These are phyloP conservation scores for Sycophila texana DNA, from an alignment of 2,888 invertebrate species.

Conservation along the genomic window DNA sequence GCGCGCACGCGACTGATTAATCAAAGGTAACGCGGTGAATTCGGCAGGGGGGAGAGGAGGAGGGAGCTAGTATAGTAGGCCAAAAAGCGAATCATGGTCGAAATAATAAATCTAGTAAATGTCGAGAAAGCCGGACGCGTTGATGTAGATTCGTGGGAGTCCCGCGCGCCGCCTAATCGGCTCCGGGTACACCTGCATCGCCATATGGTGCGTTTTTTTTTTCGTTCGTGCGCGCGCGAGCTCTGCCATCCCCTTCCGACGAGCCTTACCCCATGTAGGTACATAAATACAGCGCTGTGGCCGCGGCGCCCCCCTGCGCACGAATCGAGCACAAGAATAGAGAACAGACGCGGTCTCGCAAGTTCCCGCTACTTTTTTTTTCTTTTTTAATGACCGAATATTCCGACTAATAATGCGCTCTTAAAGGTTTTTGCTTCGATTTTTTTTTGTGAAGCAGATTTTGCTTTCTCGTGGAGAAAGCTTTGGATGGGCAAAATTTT, in stretches of 20 bases:
- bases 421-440: no score
- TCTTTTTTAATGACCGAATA: neutral
- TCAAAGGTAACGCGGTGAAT: neutral
- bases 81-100: conserved; percentile 66
- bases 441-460: no score
- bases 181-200: conserved; percentile 70
- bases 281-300: conserved; percentile 59
- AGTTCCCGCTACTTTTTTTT: conserved; percentile 20
- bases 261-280: conserved; percentile 56
- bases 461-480: no score
- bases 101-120: conserved; percentile 73
- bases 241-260: conserved; percentile 30
- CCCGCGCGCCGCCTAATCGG: conserved; percentile 68
- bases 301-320: conserved; percentile 59
- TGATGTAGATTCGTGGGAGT: conserved; percentile 73
- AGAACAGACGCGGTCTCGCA: conserved; percentile 1
- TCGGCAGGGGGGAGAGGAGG: neutral
- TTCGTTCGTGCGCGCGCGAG: conserved; percentile 55
- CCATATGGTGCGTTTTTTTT: conserved; percentile 75
- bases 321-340: neutral
- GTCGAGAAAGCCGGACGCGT: conserved; percentile 63
- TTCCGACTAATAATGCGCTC: no score
- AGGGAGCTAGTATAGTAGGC: conserved; percentile 34
- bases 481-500: no score
- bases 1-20: conserved; percentile 20